Percentiles rank a stretch among this genome's conserved stretches.
Conservation (phyloP, 37 sponge, comb jelly and placozoan genomes). For the Aphrocallistes beatrix region DNA sequence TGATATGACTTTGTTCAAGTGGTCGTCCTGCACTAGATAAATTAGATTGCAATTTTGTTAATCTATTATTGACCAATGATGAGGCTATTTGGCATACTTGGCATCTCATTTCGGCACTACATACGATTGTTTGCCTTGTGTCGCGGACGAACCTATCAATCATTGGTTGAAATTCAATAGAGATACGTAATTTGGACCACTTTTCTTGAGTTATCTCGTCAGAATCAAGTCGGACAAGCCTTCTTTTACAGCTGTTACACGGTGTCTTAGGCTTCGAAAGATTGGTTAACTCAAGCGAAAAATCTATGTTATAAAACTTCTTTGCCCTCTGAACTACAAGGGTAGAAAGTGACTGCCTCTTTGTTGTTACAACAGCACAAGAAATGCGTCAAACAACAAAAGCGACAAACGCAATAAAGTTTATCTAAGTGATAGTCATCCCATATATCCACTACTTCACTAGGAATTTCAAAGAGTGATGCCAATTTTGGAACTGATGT, state of each 20-base stretch:
- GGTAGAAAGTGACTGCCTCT: background rate
- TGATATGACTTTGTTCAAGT: constrained; percentile 14
- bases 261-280: background rate
- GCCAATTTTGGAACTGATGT: background rate
- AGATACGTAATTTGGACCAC: background rate
- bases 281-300: background rate
- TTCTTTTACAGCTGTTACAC: background rate
- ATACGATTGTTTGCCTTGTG: background rate
- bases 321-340: background rate
- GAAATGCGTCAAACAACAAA: background rate
- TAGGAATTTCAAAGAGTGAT: background rate
- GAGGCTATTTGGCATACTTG: constrained; percentile 5
- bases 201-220: background rate
- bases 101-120: constrained; percentile 12
- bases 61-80: background rate
- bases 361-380: background rate
- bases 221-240: background rate
- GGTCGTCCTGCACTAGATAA: background rate
- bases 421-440: background rate
- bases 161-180: background rate
- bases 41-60: background rate
- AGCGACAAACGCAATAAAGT: constrained; percentile 2
- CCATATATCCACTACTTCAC: background rate
- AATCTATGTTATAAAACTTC: background rate
- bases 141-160: background rate